Percentiles rank a stretch among this genome's conserved stretches.
These are phyloP conservation scores for Ericerus pela DNA, from an alignment of 1,140 invertebrate species.

Conservation along the genomic window DNA sequence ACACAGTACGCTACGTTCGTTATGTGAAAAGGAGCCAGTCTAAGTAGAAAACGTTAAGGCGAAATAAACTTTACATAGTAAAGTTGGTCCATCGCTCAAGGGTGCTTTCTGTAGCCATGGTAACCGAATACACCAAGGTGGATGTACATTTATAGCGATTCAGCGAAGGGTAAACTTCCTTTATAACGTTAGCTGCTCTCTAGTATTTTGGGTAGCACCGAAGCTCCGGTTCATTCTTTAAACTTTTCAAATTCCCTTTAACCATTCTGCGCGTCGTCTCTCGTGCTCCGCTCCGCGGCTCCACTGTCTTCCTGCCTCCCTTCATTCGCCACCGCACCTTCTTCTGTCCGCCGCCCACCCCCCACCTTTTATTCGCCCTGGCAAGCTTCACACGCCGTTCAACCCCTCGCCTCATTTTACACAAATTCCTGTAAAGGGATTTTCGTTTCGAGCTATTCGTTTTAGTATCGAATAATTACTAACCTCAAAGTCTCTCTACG, in stretches of 20 bases:
- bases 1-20: too few relatives aligned
- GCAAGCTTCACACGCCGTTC: too few relatives aligned
- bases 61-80: constrained; percentile 12
- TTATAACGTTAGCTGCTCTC: constrained; percentile 7
- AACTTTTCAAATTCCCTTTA: constrained; percentile 11
- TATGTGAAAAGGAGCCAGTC: constrained; percentile 6
- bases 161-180: constrained; percentile 11
- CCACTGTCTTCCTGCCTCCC: too few relatives aligned
- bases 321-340: too few relatives aligned
- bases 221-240: constrained; percentile 12
- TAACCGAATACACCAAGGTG: constrained; percentile 8
- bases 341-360: too few relatives aligned
- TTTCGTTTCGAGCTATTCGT: constrained; percentile 6
- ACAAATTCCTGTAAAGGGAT: constrained; percentile 10
- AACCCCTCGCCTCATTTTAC: too few relatives aligned
- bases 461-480: constrained; percentile 12
- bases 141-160: constrained; percentile 10
- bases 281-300: too few relatives aligned
- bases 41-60: constrained; percentile 6
- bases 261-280: neutral
- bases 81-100: constrained; percentile 11
- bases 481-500: constrained; percentile 11
- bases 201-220: constrained; percentile 9
- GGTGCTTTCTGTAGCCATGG: constrained; percentile 8
- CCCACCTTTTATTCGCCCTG: too few relatives aligned